Evolutionary conservation across 2,797 vertebrate species (phyloP).

Genomic region (Fratercula arctica): DNA sequence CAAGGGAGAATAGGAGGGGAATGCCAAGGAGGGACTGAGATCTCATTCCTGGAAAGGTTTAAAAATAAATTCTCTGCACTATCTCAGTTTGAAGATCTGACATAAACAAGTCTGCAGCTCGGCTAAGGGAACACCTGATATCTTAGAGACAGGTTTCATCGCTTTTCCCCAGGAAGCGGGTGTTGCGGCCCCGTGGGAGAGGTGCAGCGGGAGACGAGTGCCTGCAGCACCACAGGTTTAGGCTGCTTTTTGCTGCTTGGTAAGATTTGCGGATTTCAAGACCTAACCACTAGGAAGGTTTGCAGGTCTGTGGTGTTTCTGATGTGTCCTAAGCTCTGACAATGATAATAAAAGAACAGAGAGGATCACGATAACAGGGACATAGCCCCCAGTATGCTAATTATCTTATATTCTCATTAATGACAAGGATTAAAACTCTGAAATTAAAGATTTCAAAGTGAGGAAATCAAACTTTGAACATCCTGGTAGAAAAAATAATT

Average conservation of each 20-base stretch:
- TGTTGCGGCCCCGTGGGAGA: background rate
- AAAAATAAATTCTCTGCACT: background rate
- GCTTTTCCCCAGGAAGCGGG: background rate
- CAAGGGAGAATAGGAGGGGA: background rate
- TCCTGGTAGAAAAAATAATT: background rate
- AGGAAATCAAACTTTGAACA: background rate
- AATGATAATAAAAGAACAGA: background rate
- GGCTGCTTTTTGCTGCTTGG: too few species aligned
- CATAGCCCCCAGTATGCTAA: accelerated
- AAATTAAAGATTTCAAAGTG: background rate
- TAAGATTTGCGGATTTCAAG: background rate
- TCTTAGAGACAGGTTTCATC: background rate
- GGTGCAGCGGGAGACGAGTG: accelerated
- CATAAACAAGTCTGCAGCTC: background rate
- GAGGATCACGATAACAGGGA: background rate
- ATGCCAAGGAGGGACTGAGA: background rate
- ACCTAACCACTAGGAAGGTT: background rate
- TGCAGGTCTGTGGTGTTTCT: background rate
- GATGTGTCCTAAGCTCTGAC: background rate
- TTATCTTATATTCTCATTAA: background rate
- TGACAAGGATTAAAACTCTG: background rate
- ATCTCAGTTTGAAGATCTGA: background rate
- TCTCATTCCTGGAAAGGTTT: background rate
- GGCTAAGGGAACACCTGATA: background rate
- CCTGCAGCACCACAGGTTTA: background rate